Evolutionary conservation across 2,797 vertebrate genomes (phyloP).

Genomic region (Clarias platycephalus): DNA sequence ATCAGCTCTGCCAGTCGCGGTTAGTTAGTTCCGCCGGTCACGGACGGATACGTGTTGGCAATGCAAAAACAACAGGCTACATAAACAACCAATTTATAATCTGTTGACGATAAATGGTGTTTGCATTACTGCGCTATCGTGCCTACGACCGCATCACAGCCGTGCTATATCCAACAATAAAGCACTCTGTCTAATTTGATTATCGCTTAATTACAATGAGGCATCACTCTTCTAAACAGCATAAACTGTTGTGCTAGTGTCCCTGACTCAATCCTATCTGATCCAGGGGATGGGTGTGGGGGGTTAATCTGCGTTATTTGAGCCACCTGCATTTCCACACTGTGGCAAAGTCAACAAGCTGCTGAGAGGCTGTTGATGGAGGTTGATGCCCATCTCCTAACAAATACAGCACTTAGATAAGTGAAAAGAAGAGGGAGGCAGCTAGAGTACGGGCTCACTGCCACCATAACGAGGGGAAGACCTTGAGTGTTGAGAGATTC

Average conservation of each 20-base stretch:
- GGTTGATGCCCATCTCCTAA: constrained; percentile 68
- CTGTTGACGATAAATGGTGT: too few relatives aligned
- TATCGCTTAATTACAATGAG: constrained; percentile 10
- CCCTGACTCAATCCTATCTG: constrained; percentile 60
- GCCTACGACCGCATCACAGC: too few relatives aligned
- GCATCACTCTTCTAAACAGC: constrained; percentile 57
- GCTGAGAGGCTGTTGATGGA: constrained; percentile 60
- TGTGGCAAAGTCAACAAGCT: constrained; percentile 72
- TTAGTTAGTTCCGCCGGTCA: too few relatives aligned
- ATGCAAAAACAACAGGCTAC: too few relatives aligned
- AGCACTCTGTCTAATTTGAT: too few relatives aligned
- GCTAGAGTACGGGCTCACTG: constrained; percentile 32
- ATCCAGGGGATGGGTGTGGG: constrained; percentile 50
- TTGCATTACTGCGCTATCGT: too few relatives aligned
- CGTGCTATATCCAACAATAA: too few relatives aligned
- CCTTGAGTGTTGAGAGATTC: constrained; percentile 34
- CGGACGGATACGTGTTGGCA: too few relatives aligned
- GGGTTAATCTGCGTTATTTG: constrained; percentile 58
- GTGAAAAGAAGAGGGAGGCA: constrained; percentile 18
- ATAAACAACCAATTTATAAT: too few relatives aligned
- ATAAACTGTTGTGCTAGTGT: constrained; percentile 55
- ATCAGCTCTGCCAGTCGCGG: too few relatives aligned
- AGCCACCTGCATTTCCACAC: constrained; percentile 72
- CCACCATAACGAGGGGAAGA: constrained; percentile 36
- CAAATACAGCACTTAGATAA: constrained; percentile 65